phyloP scores from a whole-genome alignment of 37 sponge, comb jelly and placozoan species.

The Theonella swinhoei region DNA sequence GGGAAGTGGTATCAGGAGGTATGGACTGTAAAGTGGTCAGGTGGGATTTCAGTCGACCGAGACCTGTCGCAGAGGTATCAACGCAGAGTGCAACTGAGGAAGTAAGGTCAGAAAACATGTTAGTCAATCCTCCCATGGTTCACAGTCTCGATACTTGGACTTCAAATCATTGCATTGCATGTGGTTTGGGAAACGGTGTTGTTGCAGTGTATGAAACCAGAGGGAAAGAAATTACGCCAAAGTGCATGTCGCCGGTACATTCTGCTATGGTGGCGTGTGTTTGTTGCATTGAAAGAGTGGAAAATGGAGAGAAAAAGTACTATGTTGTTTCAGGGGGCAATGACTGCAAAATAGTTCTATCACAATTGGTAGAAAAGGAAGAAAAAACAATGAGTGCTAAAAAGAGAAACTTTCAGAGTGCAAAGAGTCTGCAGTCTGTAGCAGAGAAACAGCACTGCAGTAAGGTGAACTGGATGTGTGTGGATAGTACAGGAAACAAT shows the following conservation, averaged over 20 bases:
- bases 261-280: background rate
- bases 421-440: background rate
- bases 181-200: slow-evolving; percentile 64
- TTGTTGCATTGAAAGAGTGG: background rate
- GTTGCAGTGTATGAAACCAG: slow-evolving; percentile 35
- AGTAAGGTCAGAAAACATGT: background rate
- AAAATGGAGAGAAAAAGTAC: background rate
- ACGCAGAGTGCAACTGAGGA: background rate
- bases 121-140: slow-evolving; percentile 80
- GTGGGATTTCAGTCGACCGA: slow-evolving; percentile 65
- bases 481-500: background rate
- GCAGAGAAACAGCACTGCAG: background rate
- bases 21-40: slow-evolving; percentile 51
- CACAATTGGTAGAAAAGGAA: slow-evolving; percentile 1
- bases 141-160: slow-evolving; percentile 25
- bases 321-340: slow-evolving; percentile 68
- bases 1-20: slow-evolving; percentile 65
- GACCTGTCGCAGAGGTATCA: slow-evolving; percentile 7
- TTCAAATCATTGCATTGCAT: slow-evolving; percentile 12
- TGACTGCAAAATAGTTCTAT: slow-evolving; percentile 51
- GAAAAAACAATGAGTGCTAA: no score
- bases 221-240: background rate
- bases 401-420: background rate
- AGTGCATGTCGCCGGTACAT: slow-evolving; percentile 12
- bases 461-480: slow-evolving; percentile 55